Base-by-base conservation (phyloP, 2,113 vertebrate species). In the Oncorhynchus clarkii region DNA sequence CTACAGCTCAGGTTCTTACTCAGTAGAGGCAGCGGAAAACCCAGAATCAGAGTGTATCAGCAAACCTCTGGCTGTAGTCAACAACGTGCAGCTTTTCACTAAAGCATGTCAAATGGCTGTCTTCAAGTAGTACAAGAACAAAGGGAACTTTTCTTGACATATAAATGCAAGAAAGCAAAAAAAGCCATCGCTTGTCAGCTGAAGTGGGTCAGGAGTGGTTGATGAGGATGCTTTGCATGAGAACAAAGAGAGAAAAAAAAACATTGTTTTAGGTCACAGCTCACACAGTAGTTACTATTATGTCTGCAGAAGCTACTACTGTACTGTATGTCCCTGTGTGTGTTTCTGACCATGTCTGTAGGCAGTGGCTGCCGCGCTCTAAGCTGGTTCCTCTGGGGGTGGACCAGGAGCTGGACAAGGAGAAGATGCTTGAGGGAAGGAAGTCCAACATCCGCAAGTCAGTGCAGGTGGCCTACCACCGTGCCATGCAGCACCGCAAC, bases 391-490 rank as follows among this genome's bases (percentile, higher is more conserved):
- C 97, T 26, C 93, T 99, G 84, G 98, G 98, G 0, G 95, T 99
- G 78, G 97, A 99, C 93, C 96, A 98, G 88, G 97, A 97, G 87
- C 90, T 99, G 81, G 98, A 99, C 90, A 99, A 99, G 83, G 96
- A 98, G 91, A 99, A 99, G 89, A 99, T 99, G 97, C 93, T 98
- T 87, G 98, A 99, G 80, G 98, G 98, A 59, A 92, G 98, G 75
- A 99, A 99, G 80, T 99, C 97, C 59, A 99, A 99, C 92, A 99
- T 99, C 89, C 96, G 98, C 71, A 99, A 99, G 85, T 99, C 98
- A 0, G 98, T 99, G 80, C 97, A 99, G 91, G 97, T 99, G 4
- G 98, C 97, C 29, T 99, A 99, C 83, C 96, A 98, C 87, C 95
- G 98, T 0, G 98, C 98, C 85, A 96, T 99, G 96, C 97, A 98